phyloP scores from a whole-genome alignment of 1,140 invertebrate genomes.

The Parasteatoda tepidariorum region DNA sequence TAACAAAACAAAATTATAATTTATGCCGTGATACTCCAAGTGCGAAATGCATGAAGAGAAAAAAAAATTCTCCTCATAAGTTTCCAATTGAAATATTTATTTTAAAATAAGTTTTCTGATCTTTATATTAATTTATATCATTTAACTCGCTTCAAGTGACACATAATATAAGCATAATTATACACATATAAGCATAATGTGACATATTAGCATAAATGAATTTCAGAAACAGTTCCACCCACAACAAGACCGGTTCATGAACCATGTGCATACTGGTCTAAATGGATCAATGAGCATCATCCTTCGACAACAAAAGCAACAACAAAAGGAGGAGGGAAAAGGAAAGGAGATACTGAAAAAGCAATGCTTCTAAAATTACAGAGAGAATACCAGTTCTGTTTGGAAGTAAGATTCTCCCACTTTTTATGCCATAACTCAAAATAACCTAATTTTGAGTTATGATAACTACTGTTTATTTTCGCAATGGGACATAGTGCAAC shows the following conservation, averaged over 20 bases:
- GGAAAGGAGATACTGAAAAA: conserved; percentile 60
- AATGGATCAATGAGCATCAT: conserved; percentile 64
- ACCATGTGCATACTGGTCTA: conserved; percentile 62
- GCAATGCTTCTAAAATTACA: conserved; percentile 12
- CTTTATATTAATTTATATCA: no score
- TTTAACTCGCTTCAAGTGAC: no score
- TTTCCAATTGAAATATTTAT: no score
- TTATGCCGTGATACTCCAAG: no score
- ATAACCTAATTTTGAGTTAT: not conserved
- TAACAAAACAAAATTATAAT: no score
- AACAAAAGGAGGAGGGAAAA: not conserved
- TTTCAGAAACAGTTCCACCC: conserved; percentile 3
- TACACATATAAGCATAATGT: no score
- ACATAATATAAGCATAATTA: no score
- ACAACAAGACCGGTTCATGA: not conserved
- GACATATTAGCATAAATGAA: no score
- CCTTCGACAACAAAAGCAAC: conserved; percentile 30
- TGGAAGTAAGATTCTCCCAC: conserved; percentile 34
- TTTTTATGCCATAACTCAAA: no score
- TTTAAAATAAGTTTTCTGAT: no score
- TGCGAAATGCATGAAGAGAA: no score
- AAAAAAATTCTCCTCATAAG: no score
- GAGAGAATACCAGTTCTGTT: conserved; percentile 29
- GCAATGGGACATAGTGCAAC: not conserved
- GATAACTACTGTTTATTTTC: not conserved